These are phyloP conservation scores for Pogonomyrmex barbatus DNA, from an alignment of 1,140 invertebrate species.

Conservation along the genomic window DNA sequence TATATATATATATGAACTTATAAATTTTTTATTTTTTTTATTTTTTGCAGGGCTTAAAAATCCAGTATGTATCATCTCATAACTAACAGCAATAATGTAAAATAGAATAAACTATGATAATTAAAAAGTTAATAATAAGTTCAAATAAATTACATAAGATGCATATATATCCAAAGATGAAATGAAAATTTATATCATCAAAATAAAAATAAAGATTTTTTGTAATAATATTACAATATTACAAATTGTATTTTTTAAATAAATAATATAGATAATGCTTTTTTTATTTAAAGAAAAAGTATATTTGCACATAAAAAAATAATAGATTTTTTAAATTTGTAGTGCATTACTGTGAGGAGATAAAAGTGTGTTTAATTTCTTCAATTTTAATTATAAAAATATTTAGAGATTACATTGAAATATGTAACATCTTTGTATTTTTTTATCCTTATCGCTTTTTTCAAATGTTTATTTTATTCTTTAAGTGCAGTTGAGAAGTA, in stretches of 20 bases:
- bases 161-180: neutral
- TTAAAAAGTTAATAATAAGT: neutral
- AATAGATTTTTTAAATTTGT: neutral
- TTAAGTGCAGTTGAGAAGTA: too few relatives aligned
- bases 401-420: too few relatives aligned
- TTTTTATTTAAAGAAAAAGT: neutral
- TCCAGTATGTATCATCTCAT: conserved; percentile 50
- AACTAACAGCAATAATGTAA: neutral
- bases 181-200: neutral
- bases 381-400: too few relatives aligned
- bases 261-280: neutral
- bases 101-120: neutral
- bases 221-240: neutral
- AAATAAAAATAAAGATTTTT: neutral
- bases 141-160: neutral
- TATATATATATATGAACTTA: neutral
- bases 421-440: too few relatives aligned
- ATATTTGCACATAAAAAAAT: neutral
- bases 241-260: neutral
- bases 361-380: too few relatives aligned
- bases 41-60: conserved; percentile 63
- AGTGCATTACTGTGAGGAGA: too few relatives aligned
- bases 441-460: too few relatives aligned
- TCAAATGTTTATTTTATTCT: too few relatives aligned
- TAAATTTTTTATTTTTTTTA: neutral